A percentile compares a stretch with the other conserved stretches of the same genome.
phyloP scores from a whole-genome alignment of 1,140 invertebrate genomes.

The Drosophila seguyi region DNA sequence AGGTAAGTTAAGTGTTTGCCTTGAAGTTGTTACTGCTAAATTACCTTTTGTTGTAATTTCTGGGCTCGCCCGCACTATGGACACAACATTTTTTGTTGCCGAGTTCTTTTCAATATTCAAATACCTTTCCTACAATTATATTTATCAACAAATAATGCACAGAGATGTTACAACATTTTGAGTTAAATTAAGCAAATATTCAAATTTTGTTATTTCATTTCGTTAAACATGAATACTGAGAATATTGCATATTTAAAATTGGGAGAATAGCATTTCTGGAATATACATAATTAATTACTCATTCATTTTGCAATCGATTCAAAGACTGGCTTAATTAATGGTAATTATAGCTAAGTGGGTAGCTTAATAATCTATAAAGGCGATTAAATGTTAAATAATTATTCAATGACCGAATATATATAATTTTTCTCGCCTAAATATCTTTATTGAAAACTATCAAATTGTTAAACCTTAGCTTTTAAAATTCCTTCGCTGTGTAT shows the following conservation, averaged over 20 bases:
- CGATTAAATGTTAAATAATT: not conserved
- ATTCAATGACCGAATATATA: not conserved
- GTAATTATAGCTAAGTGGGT: not conserved
- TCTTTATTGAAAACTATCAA: not conserved
- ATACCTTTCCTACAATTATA: not conserved
- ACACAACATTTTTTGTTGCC: not conserved
- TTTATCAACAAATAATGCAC: too few species aligned
- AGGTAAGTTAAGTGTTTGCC: constrained; percentile 77
- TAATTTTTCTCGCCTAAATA: not conserved
- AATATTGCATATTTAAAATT: not conserved
- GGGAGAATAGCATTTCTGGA: not conserved
- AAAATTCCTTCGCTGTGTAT: not conserved
- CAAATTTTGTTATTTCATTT: not conserved
- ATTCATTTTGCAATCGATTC: not conserved
- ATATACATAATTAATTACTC: not conserved
- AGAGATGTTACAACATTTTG: too few species aligned
- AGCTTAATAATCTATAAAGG: constrained; percentile 1
- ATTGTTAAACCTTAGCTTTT: not conserved
- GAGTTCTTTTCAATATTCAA: constrained; percentile 8
- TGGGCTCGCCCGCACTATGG: constrained; percentile 35
- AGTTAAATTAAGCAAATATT: constrained; percentile 14
- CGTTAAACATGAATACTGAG: not conserved
- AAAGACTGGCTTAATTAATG: not conserved
- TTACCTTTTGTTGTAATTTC: constrained; percentile 79
- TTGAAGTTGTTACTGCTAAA: constrained; percentile 73